Evolutionary conservation across 1,140 invertebrate species (phyloP).

Genomic region (Cherax quadricarinatus): DNA sequence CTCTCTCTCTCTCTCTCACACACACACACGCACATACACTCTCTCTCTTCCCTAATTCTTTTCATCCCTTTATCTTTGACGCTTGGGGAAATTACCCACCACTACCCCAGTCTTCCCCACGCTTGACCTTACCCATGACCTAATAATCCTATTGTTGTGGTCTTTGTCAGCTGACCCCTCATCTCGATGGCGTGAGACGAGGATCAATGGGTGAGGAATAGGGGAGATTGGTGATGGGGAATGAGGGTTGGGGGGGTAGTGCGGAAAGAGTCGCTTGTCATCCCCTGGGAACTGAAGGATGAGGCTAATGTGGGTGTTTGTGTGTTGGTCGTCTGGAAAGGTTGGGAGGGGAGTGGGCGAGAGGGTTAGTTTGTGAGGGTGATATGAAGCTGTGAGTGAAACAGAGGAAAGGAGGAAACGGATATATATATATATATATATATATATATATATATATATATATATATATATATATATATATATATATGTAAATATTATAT

Average conservation of each 20-base stretch:
- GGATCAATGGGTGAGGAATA: background rate
- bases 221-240: background rate
- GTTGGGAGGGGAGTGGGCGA: too few relatives aligned
- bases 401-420: too few relatives aligned
- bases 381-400: too few relatives aligned
- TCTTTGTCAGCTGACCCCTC: background rate
- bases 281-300: background rate
- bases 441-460: too few relatives aligned
- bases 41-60: too few relatives aligned
- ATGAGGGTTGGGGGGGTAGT: background rate
- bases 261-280: background rate
- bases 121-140: constrained; percentile 5
- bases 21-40: background rate
- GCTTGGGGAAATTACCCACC: background rate
- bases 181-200: background rate
- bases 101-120: background rate
- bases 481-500: too few relatives aligned
- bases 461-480: too few relatives aligned
- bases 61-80: background rate
- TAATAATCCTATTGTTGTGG: background rate
- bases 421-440: too few relatives aligned
- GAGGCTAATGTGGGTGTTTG: background rate
- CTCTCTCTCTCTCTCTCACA: background rate
- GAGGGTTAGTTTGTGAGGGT: too few relatives aligned
- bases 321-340: too few relatives aligned